These are phyloP conservation scores for Polypterus senegalus DNA, from an alignment of 2,113 vertebrate species.

Conservation along the genomic window DNA sequence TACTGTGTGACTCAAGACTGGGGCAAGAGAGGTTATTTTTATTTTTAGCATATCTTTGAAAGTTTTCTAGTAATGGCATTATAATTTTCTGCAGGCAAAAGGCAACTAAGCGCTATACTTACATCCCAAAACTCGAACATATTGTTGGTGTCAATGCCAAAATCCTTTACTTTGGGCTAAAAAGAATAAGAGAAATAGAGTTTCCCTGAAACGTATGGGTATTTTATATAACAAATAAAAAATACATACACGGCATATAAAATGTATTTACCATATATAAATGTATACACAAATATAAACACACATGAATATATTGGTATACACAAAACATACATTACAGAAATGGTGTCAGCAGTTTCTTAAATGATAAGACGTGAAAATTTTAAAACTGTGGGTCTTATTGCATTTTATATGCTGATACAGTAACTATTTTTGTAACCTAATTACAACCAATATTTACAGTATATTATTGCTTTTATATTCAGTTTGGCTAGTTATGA, in stretches of 20 bases:
- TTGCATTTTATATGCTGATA: too few relatives aligned
- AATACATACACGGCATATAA: neutral
- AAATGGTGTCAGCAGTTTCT: too few relatives aligned
- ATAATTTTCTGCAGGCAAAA: neutral
- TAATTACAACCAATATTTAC: too few relatives aligned
- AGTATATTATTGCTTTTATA: too few relatives aligned
- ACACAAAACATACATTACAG: too few relatives aligned
- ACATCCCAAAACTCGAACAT: slow-evolving; percentile 99
- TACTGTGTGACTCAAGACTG: neutral
- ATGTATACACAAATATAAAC: too few relatives aligned
- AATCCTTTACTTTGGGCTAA: slow-evolving; percentile 87
- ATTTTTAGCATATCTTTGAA: neutral
- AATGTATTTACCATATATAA: neutral
- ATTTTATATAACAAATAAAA: neutral
- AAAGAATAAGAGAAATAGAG: slow-evolving; percentile 17
- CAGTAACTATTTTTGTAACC: too few relatives aligned
- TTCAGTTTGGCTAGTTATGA: too few relatives aligned
- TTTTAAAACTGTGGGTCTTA: too few relatives aligned
- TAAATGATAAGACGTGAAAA: too few relatives aligned
- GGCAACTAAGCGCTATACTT: slow-evolving; percentile 40
- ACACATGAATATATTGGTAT: neutral
- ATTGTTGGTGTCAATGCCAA: slow-evolving; percentile 86
- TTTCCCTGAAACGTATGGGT: too few relatives aligned
- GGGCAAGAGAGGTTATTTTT: neutral
- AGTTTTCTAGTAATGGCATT: neutral